Base-by-base conservation (phyloP, 2,113 vertebrate species). In the Pelodiscus sinensis region DNA sequence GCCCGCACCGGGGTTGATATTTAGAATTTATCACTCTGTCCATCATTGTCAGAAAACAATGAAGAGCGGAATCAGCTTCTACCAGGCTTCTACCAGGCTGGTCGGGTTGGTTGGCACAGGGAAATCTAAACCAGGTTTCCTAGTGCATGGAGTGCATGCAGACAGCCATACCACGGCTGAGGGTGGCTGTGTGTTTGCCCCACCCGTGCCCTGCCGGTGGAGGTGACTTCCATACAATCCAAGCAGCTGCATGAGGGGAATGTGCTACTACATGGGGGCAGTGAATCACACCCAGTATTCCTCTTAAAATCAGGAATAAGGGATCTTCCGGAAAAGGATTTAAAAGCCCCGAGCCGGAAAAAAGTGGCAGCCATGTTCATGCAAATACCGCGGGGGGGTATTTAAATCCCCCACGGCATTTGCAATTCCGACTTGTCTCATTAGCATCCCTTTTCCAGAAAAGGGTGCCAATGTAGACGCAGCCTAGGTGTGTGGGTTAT, bases 61-160 rank as follows among this genome's bases (percentile, higher is more conserved):
- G 3, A 8, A 18, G 65, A 78, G 16, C 77, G 18, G 13, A 2
- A 9, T 75, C 29, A 79, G 25, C 56, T 75, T 21, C 51, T 75
- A 22, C 38, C 62, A 31, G 55, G 25, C 56, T 75, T 21, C 51
- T 75, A 22, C 38, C 62, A 31, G 55, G 38, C 27, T 31, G 4
- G 0, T 35, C 11, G 6, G 18, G 8, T 51, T 38, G 24, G 22
- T 68, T n/a, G 29, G 62, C 62, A n/a, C 14, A n/a, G 29, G 62
- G 71, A 38, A 73, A 44, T 25, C 25, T 44, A 77, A 50, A 27
- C 25, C 35, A 50, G 44, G 24, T 50, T 14, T 77, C 73, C 38
- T 50, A 14, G 24, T 12, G 44, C 24, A 13, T n/a, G 18, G 16
- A 11, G 3, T 68, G 31, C 31, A 38, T 25, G 38, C 12, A 75